Evolutionary conservation across 2,888 invertebrate genomes (phyloP).

Genomic region (Choreutis nemorana): DNA sequence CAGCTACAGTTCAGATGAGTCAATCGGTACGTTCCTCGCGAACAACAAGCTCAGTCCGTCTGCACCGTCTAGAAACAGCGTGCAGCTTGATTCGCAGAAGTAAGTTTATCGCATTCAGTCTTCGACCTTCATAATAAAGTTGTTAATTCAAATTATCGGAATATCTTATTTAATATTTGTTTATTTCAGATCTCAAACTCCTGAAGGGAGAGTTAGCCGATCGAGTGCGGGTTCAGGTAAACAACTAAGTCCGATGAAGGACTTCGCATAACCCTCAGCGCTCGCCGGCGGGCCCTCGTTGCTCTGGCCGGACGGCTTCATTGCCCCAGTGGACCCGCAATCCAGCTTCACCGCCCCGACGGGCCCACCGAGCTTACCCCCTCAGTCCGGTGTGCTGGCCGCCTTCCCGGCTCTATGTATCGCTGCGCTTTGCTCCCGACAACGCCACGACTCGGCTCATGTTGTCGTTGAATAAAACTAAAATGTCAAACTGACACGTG

Average conservation of each 20-base stretch:
- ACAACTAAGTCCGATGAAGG: conserved; percentile 42
- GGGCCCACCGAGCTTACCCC: not conserved
- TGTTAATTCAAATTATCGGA: too few species aligned
- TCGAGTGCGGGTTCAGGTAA: conserved; percentile 39
- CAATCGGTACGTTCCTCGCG: conserved; percentile 69
- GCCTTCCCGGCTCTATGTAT: conserved; percentile 48
- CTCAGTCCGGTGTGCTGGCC: conserved; percentile 37
- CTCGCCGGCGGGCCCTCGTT: conserved; percentile 35
- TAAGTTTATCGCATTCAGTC: conserved; percentile 16
- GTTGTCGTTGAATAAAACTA: conserved; percentile 23
- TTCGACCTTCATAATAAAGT: not conserved
- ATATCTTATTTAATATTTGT: too few species aligned
- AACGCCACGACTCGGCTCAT: conserved; percentile 30
- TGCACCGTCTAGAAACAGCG: conserved; percentile 41
- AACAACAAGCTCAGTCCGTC: conserved; percentile 66
- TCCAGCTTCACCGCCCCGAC: too few species aligned
- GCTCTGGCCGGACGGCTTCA: not conserved
- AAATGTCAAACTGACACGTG: conserved; percentile 4
- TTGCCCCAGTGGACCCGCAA: too few species aligned
- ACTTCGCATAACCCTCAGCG: conserved; percentile 50
- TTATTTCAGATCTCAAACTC: conserved; percentile 40
- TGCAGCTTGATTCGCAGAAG: conserved; percentile 55
- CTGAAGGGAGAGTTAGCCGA: conserved; percentile 48
- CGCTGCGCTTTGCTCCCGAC: conserved; percentile 48
- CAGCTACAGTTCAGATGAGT: conserved; percentile 72